A percentile compares a stretch with the other conserved stretches of the same genome.
Evolutionary conservation across 2,113 vertebrate species (phyloP).

Genomic region (Rousettus leschenaultii): DNA sequence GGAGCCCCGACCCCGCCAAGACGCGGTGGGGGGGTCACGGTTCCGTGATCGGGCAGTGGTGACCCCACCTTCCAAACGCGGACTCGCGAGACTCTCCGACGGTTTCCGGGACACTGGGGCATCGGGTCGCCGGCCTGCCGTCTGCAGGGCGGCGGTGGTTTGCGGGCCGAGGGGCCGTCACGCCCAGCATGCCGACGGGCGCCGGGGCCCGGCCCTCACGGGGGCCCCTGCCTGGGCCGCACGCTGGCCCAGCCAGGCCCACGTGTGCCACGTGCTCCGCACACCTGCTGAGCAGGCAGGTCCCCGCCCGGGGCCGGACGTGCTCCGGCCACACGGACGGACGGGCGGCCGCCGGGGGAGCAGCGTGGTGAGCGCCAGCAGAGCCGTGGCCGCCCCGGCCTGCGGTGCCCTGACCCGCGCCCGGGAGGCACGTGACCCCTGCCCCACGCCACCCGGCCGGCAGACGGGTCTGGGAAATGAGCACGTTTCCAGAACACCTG

Average conservation of each 20-base stretch:
- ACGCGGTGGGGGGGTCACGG: no score
- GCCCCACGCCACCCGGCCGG: not conserved
- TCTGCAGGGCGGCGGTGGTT: fast-evolving
- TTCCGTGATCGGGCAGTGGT: no score
- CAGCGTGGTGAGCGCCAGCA: no score
- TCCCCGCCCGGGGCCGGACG: fast-evolving
- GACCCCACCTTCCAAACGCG: no score
- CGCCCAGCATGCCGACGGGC: fast-evolving
- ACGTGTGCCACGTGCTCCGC: not conserved
- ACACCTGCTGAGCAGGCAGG: not conserved
- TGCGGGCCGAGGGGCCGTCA: not conserved
- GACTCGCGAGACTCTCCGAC: not conserved
- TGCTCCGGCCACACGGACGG: fast-evolving
- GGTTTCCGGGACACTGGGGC: fast-evolving
- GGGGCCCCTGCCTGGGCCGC: no score
- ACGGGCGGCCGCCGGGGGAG: fast-evolving
- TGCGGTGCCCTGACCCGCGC: fast-evolving
- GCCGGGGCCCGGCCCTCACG: no score
- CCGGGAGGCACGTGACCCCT: fast-evolving
- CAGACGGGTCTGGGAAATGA: not conserved
- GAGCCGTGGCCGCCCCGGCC: fast-evolving
- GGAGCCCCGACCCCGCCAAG: fast-evolving
- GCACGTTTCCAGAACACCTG: not conserved
- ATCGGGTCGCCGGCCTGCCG: not conserved
- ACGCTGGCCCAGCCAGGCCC: no score